Conservation (phyloP, 2,797 vertebrate genomes). For the Hafferia zeledoni region DNA sequence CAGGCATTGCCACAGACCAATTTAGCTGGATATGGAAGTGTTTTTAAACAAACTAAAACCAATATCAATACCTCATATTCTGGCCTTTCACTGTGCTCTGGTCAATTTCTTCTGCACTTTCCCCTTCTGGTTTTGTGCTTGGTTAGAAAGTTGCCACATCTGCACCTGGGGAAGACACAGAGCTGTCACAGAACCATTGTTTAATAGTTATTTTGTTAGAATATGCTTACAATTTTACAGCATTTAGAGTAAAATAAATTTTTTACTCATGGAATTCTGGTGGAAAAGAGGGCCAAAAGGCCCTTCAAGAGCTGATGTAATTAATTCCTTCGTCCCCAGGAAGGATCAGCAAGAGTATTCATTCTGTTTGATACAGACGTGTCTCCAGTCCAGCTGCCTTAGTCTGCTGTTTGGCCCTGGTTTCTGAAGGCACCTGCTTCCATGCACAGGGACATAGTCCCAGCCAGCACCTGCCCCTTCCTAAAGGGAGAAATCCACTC, state of each 20-base stretch:
- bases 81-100: background rate
- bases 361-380: no score
- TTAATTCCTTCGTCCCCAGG: background rate
- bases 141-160: background rate
- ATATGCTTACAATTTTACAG: background rate
- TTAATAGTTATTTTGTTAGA: background rate
- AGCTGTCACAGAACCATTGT: background rate
- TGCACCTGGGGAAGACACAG: background rate
- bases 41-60: conserved; percentile 2
- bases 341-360: background rate
- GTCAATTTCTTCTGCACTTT: background rate
- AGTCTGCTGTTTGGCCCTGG: background rate
- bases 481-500: background rate
- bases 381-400: background rate
- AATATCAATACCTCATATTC: background rate
- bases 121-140: background rate
- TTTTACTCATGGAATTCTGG: background rate
- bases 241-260: background rate
- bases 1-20: background rate
- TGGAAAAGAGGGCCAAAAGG: background rate
- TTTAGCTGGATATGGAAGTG: background rate
- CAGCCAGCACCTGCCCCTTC: background rate
- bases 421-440: background rate
- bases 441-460: background rate
- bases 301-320: background rate